Evolutionary conservation across 2,113 vertebrate species (phyloP), one percentile per base, ranked within the genome.

Genomic region (Platysteira castanea): DNA sequence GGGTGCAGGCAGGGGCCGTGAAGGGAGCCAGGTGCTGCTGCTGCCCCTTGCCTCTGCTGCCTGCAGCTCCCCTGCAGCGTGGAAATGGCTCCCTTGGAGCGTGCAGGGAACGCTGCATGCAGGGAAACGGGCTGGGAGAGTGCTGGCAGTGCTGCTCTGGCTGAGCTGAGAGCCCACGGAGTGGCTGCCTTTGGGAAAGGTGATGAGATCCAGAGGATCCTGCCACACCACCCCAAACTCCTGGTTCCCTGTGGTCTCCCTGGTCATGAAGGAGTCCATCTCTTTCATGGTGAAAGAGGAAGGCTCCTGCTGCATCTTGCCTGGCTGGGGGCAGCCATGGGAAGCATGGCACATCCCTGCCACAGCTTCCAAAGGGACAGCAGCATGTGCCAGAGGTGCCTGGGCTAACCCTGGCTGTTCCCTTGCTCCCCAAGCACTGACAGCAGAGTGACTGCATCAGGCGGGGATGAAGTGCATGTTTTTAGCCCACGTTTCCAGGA

Each of bases 101-200:
- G 0, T 4, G 41, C 2, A 28, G 1, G 1, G 44, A 69, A 23
- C 7, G 52, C 77, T 63, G 50, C 21, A 3, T 0, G 4, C 37
- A 41, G 59, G 64, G 52, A 57, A 69, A 23, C 12, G 8, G 24
- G 60, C 41, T 57, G 54, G 31, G 16, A 31, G 3, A n/a, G 49
- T 1, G 4, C 39, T 67, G 60, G 27, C 17, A 41, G 4, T 0
- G 0, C 28, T 56, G 42, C n/a, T 41, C 23, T 0, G 0, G 46
- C 42, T 28, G 28, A 70, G 46, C 28, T 1, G 1, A 5, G 59
- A 53, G 20, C 27, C 46, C 49, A 5, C 0, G 0, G 37, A 26
- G 4, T 5, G 21, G 8, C 54, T 67, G 50, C 18, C 26, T 47
- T 46, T 39, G 61, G 56, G 18, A 85, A 75, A 50, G 26, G n/a